phyloP scores from a whole-genome alignment of 2,797 vertebrate genomes.

The Parambassis ranga region DNA sequence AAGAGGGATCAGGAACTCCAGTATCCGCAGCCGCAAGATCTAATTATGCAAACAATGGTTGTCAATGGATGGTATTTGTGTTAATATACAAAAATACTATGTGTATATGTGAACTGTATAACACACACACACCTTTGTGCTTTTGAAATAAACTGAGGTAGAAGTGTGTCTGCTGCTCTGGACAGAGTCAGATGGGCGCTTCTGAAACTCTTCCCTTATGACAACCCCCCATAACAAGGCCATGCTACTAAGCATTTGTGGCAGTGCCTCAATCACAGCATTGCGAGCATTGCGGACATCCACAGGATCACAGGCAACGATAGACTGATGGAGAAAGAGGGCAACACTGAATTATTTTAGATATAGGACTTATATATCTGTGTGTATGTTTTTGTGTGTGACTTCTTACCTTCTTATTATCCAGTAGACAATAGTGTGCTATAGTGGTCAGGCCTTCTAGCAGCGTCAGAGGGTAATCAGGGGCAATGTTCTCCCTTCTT shows the following conservation, averaged over 20 bases:
- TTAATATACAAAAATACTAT: not conserved
- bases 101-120: no score
- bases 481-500: slow-evolving; percentile 92
- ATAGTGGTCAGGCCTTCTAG: slow-evolving; percentile 95
- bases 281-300: slow-evolving; percentile 90
- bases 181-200: slow-evolving; percentile 77
- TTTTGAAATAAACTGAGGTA: slow-evolving; percentile 92
- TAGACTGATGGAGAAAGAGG: slow-evolving; percentile 16
- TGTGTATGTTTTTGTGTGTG: not conserved
- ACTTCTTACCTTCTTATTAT: slow-evolving; percentile 87
- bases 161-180: slow-evolving; percentile 84
- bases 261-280: slow-evolving; percentile 90
- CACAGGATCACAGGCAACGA: slow-evolving; percentile 78
- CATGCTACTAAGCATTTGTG: slow-evolving; percentile 89
- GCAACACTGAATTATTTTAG: not conserved
- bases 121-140: slow-evolving; percentile 84
- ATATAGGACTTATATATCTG: not conserved
- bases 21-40: slow-evolving; percentile 85
- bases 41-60: slow-evolving; percentile 37
- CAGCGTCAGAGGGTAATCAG: slow-evolving; percentile 94
- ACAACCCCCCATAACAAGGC: slow-evolving; percentile 90
- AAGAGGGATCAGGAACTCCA: slow-evolving; percentile 91
- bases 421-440: slow-evolving; percentile 93
- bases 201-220: slow-evolving; percentile 85
- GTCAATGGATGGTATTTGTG: not conserved